Evolutionary conservation across 2,888 invertebrate species (phyloP).

Genomic region (Parascotia fuliginaria): DNA sequence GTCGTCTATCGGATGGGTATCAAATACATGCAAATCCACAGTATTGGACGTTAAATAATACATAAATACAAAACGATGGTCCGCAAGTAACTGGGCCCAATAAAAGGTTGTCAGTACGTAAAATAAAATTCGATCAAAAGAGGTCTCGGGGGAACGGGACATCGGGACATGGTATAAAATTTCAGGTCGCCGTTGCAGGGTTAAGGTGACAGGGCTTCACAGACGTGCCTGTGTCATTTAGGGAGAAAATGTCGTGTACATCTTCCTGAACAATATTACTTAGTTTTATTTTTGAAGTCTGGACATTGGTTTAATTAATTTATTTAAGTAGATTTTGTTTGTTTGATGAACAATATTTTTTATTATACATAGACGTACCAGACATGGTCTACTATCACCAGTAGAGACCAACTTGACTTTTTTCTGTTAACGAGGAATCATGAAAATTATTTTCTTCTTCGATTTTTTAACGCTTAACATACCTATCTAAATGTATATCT

Average conservation of each 20-base stretch:
- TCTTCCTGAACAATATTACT: background rate
- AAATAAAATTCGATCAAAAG: constrained; percentile 75
- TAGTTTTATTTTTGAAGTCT: background rate
- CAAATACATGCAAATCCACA: constrained; percentile 75
- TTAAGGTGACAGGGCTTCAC: constrained; percentile 53
- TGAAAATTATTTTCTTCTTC: too few species aligned
- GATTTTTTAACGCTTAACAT: too few species aligned
- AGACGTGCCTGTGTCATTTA: constrained; percentile 32
- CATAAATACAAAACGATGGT: constrained; percentile 71
- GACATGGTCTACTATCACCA: too few species aligned
- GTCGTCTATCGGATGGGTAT: constrained; percentile 49
- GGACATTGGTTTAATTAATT: background rate
- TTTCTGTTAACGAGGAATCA: too few species aligned
- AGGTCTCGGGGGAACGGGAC: constrained; percentile 45
- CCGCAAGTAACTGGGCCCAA: constrained; percentile 61
- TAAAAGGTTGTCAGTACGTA: constrained; percentile 74
- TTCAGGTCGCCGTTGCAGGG: constrained; percentile 57
- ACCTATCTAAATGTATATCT: too few species aligned
- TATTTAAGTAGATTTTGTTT: background rate
- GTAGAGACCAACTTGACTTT: too few species aligned
- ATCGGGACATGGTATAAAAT: constrained; percentile 61
- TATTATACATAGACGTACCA: too few species aligned
- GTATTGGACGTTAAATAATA: constrained; percentile 76
- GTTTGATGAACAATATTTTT: too few species aligned
- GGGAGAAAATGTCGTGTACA: background rate